Conservation (phyloP, 2,888 invertebrate species). For the Ophion ventricosus region DNA sequence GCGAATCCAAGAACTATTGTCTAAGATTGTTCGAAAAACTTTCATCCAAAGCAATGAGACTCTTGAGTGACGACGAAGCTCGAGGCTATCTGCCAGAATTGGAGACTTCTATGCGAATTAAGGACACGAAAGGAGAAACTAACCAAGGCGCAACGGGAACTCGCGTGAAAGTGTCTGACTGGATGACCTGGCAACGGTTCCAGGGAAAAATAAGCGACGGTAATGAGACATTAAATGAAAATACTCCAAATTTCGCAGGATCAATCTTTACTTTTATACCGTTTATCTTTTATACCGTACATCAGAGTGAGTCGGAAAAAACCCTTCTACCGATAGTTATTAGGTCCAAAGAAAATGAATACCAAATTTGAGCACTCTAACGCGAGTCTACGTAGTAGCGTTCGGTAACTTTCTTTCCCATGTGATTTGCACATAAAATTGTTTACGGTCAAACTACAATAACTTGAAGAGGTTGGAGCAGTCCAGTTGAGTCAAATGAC, state of each 20-base stretch:
- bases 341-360: too few relatives aligned
- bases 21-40: constrained; percentile 83
- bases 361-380: too few relatives aligned
- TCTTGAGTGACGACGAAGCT: constrained; percentile 82
- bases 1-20: constrained; percentile 76
- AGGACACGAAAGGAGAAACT: constrained; percentile 56
- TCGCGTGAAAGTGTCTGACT: background rate
- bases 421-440: too few relatives aligned
- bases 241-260: background rate
- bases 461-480: too few relatives aligned
- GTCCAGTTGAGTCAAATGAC: too few relatives aligned
- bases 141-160: background rate
- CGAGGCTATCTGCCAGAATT: constrained; percentile 85
- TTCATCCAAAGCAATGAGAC: constrained; percentile 77
- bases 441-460: too few relatives aligned
- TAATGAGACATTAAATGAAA: constrained; percentile 15
- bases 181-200: constrained; percentile 53
- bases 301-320: too few relatives aligned
- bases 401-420: too few relatives aligned
- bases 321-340: too few relatives aligned
- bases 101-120: constrained; percentile 84
- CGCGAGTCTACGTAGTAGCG: too few relatives aligned
- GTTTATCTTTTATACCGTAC: background rate
- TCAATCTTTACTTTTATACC: background rate
- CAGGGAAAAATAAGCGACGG: constrained; percentile 42